Conservation (phyloP, 2,113 vertebrate genomes). For the Lophochroa leadbeateri region DNA sequence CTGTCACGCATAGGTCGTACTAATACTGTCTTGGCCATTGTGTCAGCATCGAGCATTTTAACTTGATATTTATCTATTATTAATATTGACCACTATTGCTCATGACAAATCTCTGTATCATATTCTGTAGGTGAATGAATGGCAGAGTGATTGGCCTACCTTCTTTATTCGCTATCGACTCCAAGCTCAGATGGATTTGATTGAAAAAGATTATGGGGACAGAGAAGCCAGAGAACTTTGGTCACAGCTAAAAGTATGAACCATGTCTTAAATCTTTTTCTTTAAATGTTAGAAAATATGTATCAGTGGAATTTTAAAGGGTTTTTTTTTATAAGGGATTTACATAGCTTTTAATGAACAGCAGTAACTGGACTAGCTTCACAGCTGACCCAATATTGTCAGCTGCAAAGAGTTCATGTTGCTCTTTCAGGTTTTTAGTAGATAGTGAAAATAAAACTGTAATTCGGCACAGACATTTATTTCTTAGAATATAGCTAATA, state of each 20-base stretch:
- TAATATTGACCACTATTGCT: background rate
- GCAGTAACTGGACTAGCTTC: background rate
- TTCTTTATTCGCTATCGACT: conserved; percentile 85
- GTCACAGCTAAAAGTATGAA: conserved; percentile 84
- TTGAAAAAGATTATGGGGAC: conserved; percentile 88
- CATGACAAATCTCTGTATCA: background rate
- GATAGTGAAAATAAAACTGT: background rate
- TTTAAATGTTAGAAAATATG: background rate
- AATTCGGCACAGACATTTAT: background rate
- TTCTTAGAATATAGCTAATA: background rate
- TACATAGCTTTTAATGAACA: background rate
- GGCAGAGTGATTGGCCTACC: conserved; percentile 87
- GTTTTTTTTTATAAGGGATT: background rate
- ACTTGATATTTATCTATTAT: background rate
- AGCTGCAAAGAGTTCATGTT: background rate
- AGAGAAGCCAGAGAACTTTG: conserved; percentile 84
- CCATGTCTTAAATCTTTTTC: background rate
- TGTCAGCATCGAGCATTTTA: background rate
- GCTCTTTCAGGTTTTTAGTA: background rate
- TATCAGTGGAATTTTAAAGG: background rate
- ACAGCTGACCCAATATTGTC: background rate
- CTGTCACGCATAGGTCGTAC: background rate
- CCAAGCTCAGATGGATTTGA: conserved; percentile 82
- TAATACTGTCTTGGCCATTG: background rate
- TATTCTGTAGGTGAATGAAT: conserved; percentile 82